Percentiles rank a stretch among this genome's conserved stretches.
These are phyloP conservation scores for Drosophila rubida DNA, from an alignment of 2,888 invertebrate species.

Conservation along the genomic window DNA sequence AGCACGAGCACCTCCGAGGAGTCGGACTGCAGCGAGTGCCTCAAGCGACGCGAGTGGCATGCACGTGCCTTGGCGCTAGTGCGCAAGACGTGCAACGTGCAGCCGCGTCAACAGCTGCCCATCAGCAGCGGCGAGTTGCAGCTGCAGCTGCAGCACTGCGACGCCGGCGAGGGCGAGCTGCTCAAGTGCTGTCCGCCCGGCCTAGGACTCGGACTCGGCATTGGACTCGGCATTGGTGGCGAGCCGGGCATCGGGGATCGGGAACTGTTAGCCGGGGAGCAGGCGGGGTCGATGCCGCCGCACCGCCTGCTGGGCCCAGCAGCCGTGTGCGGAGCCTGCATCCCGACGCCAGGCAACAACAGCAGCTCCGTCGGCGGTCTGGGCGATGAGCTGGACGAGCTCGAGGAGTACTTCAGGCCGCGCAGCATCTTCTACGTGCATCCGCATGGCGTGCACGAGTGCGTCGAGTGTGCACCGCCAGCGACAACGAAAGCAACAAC, in stretches of 20 bases:
- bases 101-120: constrained; percentile 63
- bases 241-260: too few species aligned
- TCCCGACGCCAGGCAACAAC: constrained; percentile 82
- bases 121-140: constrained; percentile 63
- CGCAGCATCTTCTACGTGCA: constrained; percentile 90
- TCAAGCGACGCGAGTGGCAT: constrained; percentile 85
- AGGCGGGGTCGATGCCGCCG: constrained; percentile 88
- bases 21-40: constrained; percentile 85
- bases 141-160: constrained; percentile 68
- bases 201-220: too few species aligned
- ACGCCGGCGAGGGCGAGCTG: constrained; percentile 72
- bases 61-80: constrained; percentile 84
- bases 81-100: constrained; percentile 84
- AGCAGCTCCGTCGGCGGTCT: constrained; percentile 27
- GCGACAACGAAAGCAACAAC: constrained; percentile 32
- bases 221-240: too few species aligned
- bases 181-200: constrained; percentile 72
- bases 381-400: constrained; percentile 85
- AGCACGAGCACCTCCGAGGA: constrained; percentile 85
- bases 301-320: constrained; percentile 88
- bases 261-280: too few species aligned
- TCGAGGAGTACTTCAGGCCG: constrained; percentile 88
- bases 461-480: constrained; percentile 84
- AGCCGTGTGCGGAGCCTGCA: constrained; percentile 89
- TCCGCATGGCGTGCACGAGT: constrained; percentile 88